phyloP scores from a whole-genome alignment of 2,888 invertebrate genomes.

The Brachyopa scutellaris region DNA sequence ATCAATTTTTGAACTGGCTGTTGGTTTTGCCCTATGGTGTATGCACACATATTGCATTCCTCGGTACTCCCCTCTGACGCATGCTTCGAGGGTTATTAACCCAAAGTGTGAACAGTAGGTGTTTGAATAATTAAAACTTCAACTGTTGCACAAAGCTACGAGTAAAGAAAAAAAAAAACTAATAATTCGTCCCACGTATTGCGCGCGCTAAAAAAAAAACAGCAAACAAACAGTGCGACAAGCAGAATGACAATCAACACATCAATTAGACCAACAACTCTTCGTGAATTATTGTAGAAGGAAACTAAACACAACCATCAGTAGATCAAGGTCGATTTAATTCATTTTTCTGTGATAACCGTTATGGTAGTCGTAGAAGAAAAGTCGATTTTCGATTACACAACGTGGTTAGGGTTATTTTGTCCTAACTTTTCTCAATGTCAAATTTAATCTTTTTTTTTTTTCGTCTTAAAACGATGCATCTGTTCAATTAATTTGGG shows the following conservation, averaged over 20 bases:
- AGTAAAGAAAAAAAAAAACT: neutral
- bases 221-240: slow-evolving; percentile 3
- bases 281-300: neutral
- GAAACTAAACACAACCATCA: slow-evolving; percentile 27
- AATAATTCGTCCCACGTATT: slow-evolving; percentile 50
- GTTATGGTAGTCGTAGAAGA: slow-evolving; percentile 4
- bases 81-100: slow-evolving; percentile 52
- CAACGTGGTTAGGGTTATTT: slow-evolving; percentile 21
- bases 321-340: slow-evolving; percentile 57
- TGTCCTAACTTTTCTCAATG: slow-evolving; percentile 55
- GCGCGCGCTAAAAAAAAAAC: neutral
- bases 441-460: slow-evolving; percentile 32
- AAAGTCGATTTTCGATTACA: neutral
- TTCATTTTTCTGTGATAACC: slow-evolving; percentile 41
- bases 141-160: neutral
- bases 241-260: slow-evolving; percentile 51
- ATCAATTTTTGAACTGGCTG: slow-evolving; percentile 25
- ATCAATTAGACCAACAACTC: slow-evolving; percentile 50
- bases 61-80: slow-evolving; percentile 21
- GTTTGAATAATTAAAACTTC: slow-evolving; percentile 50
- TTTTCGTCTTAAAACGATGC: neutral
- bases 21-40: slow-evolving; percentile 23
- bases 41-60: slow-evolving; percentile 51
- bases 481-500: slow-evolving; percentile 1
- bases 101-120: slow-evolving; percentile 39